Conservation (phyloP, 1,140 invertebrate species). For the Ostrea denselamellosa region DNA sequence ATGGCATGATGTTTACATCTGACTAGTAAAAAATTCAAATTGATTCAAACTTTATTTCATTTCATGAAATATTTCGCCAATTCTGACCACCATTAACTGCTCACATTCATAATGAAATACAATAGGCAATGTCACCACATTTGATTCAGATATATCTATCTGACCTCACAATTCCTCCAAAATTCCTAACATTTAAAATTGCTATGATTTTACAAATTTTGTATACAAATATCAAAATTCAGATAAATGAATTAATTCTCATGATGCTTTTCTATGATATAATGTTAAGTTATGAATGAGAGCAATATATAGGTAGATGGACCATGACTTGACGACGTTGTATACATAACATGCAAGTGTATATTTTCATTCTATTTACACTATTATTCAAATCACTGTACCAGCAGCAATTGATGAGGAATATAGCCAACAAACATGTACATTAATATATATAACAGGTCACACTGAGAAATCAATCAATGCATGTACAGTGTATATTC, state of each 20-base stretch:
- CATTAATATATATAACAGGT: not conserved
- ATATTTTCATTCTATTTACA: not conserved
- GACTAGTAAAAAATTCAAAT: not conserved
- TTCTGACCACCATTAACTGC: not conserved
- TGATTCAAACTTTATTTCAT: not conserved
- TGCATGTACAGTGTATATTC: not conserved
- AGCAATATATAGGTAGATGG: not conserved
- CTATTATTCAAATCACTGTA: not conserved
- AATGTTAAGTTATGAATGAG: not conserved
- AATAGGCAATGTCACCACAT: not conserved
- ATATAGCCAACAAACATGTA: not conserved
- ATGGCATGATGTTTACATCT: not conserved
- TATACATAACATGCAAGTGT: constrained; percentile 20
- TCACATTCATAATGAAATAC: not conserved
- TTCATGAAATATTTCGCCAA: constrained; percentile 1
- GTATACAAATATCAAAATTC: not conserved
- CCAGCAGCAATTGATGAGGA: not conserved
- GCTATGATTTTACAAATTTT: not conserved
- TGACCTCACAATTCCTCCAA: no score
- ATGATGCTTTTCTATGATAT: not conserved
- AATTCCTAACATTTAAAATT: no score
- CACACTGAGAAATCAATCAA: not conserved
- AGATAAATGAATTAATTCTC: not conserved
- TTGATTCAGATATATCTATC: no score
- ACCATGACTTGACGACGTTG: not conserved